These are phyloP conservation scores for Drosophila algonquin DNA, from an alignment of 2,888 invertebrate species.

Conservation along the genomic window DNA sequence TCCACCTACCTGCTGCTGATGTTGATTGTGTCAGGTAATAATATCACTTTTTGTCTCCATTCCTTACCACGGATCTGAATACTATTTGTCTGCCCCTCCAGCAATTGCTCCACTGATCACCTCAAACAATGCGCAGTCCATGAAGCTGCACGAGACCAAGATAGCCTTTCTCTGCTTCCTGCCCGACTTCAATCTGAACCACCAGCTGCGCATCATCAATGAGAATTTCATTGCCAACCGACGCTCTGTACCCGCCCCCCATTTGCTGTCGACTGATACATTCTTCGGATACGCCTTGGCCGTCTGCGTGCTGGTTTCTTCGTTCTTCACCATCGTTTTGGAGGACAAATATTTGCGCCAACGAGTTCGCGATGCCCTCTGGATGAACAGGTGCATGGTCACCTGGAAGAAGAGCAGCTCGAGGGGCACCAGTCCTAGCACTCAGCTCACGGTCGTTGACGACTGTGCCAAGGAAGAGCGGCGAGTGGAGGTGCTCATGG, in stretches of 20 bases:
- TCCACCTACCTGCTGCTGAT: constrained; percentile 82
- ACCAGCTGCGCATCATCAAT: constrained; percentile 82
- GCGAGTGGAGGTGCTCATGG: constrained; percentile 52
- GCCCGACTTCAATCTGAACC: constrained; percentile 83
- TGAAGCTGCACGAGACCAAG: constrained; percentile 69
- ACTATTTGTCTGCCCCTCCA: constrained; percentile 24
- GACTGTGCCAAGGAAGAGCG: constrained; percentile 69
- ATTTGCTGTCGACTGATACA: background rate
- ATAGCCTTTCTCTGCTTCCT: constrained; percentile 77
- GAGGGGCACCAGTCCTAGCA: constrained; percentile 8
- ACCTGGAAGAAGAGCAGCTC: constrained; percentile 33
- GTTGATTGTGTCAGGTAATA: constrained; percentile 82
- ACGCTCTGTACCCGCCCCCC: constrained; percentile 37
- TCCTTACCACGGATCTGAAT: background rate
- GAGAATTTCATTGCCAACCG: constrained; percentile 78
- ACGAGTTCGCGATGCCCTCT: constrained; percentile 45
- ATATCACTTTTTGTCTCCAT: background rate
- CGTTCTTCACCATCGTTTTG: constrained; percentile 69
- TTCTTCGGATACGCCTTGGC: constrained; percentile 70
- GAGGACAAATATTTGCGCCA: constrained; percentile 72
- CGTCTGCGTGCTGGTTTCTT: constrained; percentile 50
- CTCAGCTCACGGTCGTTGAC: constrained; percentile 17
- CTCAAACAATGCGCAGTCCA: constrained; percentile 73
- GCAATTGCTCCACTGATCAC: constrained; percentile 81
- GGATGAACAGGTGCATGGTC: constrained; percentile 45